Conservation (phyloP, 1,140 invertebrate genomes). For the Aphidius gifuensis region DNA sequence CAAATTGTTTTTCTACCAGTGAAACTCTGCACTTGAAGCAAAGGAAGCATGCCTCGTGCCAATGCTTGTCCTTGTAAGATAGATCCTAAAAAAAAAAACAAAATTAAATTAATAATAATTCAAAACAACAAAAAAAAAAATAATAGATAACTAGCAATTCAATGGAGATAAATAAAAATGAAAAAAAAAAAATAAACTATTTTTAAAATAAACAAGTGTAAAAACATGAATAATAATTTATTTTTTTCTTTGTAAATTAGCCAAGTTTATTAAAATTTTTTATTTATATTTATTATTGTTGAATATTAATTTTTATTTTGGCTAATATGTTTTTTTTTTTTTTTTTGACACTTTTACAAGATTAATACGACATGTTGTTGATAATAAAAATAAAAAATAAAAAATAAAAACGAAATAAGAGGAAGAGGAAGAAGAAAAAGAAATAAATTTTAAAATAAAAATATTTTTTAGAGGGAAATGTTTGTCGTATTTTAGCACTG, state of each 20-base stretch:
- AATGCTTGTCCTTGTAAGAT: constrained; percentile 99
- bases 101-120: background rate
- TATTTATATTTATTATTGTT: too few species aligned
- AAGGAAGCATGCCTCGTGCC: constrained; percentile 99
- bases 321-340: too few species aligned
- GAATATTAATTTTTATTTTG: too few species aligned
- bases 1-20: constrained; percentile 98
- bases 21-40: constrained; percentile 97
- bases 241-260: background rate
- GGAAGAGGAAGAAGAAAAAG: constrained; percentile 2
- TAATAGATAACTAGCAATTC: background rate
- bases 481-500: constrained; percentile 8
- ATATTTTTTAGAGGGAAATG: too few species aligned
- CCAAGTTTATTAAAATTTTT: too few species aligned
- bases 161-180: background rate
- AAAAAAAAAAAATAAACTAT: background rate
- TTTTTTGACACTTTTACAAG: too few species aligned
- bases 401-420: constrained; percentile 1
- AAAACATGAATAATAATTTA: background rate
- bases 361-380: too few species aligned
- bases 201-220: background rate
- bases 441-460: background rate
- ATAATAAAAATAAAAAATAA: background rate
- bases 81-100: constrained; percentile 76
- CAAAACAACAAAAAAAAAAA: background rate